phyloP scores from a whole-genome alignment of 2,113 vertebrate species.

The Mesitornis unicolor region DNA sequence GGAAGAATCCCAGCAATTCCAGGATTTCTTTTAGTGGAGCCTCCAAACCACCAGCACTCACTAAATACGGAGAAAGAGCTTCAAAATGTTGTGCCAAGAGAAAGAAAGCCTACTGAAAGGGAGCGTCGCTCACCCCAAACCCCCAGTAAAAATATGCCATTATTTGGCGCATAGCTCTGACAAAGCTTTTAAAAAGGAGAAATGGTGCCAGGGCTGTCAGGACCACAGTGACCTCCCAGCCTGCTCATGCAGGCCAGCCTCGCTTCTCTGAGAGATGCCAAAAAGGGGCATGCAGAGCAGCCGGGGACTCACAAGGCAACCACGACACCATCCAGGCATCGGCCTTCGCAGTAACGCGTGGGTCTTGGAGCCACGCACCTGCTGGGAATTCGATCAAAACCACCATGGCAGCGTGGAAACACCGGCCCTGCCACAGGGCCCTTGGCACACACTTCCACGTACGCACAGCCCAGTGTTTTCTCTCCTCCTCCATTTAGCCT shows the following conservation, averaged over 20 bases:
- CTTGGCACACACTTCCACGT: not conserved
- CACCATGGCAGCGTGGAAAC: fast-evolving
- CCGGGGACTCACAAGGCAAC: fast-evolving
- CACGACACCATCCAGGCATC: fast-evolving
- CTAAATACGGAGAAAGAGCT: not conserved
- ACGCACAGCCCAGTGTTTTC: not conserved
- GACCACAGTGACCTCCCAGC: not conserved
- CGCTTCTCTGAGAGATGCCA: too few species aligned
- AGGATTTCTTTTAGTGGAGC: not conserved
- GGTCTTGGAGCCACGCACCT: not conserved
- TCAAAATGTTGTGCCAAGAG: not conserved
- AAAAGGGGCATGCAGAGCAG: fast-evolving
- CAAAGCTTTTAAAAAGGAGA: not conserved
- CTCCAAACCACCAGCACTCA: not conserved
- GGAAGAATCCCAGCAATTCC: not conserved
- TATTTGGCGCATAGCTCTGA: fast-evolving
- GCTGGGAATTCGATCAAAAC: not conserved
- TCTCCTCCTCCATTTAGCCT: not conserved
- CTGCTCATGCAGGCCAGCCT: not conserved
- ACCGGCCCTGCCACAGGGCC: not conserved
- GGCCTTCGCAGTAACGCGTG: not conserved
- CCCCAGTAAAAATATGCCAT: not conserved
- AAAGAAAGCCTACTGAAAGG: not conserved
- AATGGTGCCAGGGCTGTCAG: not conserved
- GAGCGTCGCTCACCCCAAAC: not conserved